Evolutionary conservation across 2,797 vertebrate genomes (phyloP).

Genomic region (Stomatorhinus walkeri): DNA sequence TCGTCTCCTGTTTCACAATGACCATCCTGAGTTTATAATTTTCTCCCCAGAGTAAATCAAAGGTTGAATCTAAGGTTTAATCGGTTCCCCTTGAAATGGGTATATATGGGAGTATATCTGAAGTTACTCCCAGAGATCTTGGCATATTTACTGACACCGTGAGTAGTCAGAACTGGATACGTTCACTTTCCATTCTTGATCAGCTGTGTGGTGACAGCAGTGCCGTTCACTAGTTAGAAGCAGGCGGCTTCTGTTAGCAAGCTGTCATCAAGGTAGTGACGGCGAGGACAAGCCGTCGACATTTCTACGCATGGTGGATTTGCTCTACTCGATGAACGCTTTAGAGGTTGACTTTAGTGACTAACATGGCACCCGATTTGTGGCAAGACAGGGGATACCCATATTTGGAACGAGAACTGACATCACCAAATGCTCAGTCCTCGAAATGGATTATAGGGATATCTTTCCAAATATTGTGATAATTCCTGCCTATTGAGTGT

Average conservation of each 20-base stretch:
- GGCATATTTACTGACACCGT: neutral
- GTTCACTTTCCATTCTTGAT: neutral
- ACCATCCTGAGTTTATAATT: neutral
- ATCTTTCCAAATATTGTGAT: neutral
- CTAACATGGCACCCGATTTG: neutral
- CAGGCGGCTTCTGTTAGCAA: neutral
- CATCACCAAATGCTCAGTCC: neutral
- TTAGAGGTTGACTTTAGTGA: neutral
- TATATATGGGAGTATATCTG: neutral
- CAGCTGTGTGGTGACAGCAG: neutral
- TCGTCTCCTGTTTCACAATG: neutral
- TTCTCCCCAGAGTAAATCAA: neutral
- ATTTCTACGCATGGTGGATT: neutral
- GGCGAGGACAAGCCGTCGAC: neutral
- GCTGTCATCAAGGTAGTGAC: neutral
- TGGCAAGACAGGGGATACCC: neutral
- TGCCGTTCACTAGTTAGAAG: neutral
- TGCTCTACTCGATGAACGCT: neutral
- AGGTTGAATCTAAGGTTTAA: neutral
- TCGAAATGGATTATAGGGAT: neutral
- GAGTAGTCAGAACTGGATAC: neutral
- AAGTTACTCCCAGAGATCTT: neutral
- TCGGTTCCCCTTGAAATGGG: neutral
- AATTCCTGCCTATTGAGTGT: neutral
- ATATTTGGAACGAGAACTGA: neutral